Percentiles rank a stretch among this genome's conserved stretches.
Evolutionary conservation across 2,797 vertebrate species (phyloP).

Genomic region (Stomatorhinus walkeri): DNA sequence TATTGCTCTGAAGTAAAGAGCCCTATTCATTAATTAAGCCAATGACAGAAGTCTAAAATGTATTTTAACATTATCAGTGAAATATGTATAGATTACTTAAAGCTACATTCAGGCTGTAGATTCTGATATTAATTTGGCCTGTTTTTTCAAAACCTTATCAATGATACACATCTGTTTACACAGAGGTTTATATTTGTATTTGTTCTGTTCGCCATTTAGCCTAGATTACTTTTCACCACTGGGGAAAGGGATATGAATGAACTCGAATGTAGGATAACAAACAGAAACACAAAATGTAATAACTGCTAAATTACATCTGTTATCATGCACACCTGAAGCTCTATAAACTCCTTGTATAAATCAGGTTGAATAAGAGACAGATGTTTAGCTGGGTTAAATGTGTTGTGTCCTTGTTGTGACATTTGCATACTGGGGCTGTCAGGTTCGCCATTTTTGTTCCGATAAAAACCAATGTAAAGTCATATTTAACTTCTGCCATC

Average conservation of each 20-base stretch:
- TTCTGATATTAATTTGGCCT: not conserved
- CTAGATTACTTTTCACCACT: not conserved
- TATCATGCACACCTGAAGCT: not conserved
- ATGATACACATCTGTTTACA: not conserved
- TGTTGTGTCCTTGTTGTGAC: not conserved
- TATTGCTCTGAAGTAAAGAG: not conserved
- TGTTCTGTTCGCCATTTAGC: not conserved
- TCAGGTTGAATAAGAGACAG: not conserved
- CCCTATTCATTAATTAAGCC: not conserved
- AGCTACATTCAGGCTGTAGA: not conserved
- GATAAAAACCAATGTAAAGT: not conserved
- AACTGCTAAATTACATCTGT: not conserved
- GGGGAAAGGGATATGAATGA: not conserved
- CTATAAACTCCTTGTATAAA: not conserved
- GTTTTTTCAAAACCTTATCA: not conserved
- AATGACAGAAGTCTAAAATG: not conserved
- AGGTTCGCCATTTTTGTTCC: not conserved
- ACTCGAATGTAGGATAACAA: not conserved
- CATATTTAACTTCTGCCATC: not conserved
- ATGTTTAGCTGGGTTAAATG: not conserved
- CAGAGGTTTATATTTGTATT: not conserved
- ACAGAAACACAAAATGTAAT: not conserved
- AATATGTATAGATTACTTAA: not conserved
- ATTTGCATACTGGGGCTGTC: not conserved
- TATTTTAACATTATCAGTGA: not conserved